These are phyloP conservation scores for Zapornia atra DNA, from an alignment of 2,113 vertebrate species.

Conservation along the genomic window DNA sequence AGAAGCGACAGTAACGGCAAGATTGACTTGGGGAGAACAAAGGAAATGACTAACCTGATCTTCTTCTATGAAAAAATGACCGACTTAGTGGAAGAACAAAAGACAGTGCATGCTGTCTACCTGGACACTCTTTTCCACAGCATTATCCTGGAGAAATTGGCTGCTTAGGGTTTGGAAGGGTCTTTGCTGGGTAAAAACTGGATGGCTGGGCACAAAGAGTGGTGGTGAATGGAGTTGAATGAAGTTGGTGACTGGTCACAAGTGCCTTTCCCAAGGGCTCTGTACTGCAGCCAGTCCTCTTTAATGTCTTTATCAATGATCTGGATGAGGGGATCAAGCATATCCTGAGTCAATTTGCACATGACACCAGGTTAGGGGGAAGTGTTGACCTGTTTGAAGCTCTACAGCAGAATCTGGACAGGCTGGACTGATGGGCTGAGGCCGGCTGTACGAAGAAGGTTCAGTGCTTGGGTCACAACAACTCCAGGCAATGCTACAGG, in stretches of 20 bases:
- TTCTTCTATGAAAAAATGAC: background rate
- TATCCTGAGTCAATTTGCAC: background rate
- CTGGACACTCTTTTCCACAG: no score
- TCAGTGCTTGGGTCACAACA: background rate
- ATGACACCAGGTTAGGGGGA: fast-evolving
- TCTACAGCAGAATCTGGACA: background rate
- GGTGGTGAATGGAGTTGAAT: background rate
- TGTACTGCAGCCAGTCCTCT: no score
- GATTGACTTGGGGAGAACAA: background rate
- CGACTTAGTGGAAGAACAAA: background rate
- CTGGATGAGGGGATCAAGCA: background rate
- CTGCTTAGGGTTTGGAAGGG: background rate
- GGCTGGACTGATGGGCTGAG: background rate
- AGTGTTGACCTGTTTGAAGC: no score
- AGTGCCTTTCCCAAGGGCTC: background rate
- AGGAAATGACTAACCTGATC: background rate
- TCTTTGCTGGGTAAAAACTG: background rate
- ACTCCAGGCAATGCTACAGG: background rate
- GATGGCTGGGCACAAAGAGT: background rate
- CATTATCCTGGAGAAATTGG: background rate
- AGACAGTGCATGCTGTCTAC: no score
- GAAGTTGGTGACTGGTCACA: background rate
- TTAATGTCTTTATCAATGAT: background rate
- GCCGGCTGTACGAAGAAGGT: background rate
- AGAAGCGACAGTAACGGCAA: background rate